These are phyloP conservation scores for Nothocercus julius DNA, from an alignment of 2,113 vertebrate species.

Conservation along the genomic window DNA sequence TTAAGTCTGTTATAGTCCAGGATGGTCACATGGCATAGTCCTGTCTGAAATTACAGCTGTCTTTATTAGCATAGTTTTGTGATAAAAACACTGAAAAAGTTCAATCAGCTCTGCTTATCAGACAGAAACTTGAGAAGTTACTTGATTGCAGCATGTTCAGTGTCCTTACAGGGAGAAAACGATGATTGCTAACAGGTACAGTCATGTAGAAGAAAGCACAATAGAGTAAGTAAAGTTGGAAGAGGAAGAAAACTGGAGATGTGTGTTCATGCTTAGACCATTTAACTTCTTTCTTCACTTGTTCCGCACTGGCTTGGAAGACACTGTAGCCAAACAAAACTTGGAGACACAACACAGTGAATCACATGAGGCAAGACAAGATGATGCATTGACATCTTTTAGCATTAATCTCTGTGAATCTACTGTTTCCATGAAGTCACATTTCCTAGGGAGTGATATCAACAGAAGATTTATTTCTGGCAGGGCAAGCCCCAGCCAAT, in stretches of 20 bases:
- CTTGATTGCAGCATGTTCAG: not conserved
- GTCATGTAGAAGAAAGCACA: not conserved
- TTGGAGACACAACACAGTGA: not conserved
- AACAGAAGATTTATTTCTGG: conserved; percentile 1
- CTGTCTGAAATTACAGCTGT: not conserved
- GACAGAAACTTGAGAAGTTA: not conserved
- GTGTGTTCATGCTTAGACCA: not conserved
- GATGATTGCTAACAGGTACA: not conserved
- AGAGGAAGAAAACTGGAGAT: not conserved
- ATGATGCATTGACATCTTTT: not conserved
- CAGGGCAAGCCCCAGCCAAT: not conserved
- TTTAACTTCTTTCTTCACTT: not conserved
- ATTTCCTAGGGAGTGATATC: not conserved
- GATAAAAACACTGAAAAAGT: not conserved
- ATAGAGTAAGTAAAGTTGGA: not conserved
- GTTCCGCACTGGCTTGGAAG: not conserved
- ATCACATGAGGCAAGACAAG: not conserved
- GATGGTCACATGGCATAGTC: not conserved
- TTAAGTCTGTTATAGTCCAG: not conserved
- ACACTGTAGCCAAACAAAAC: not conserved
- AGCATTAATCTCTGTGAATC: not conserved
- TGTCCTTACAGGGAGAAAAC: not conserved
- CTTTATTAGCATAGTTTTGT: not conserved
- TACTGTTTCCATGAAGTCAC: not conserved
- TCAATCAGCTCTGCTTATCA: not conserved